A percentile compares a stretch with the other conserved stretches of the same genome.
phyloP scores from a whole-genome alignment of 2,888 invertebrate species.

The Caenorhabditis sulstoni region DNA sequence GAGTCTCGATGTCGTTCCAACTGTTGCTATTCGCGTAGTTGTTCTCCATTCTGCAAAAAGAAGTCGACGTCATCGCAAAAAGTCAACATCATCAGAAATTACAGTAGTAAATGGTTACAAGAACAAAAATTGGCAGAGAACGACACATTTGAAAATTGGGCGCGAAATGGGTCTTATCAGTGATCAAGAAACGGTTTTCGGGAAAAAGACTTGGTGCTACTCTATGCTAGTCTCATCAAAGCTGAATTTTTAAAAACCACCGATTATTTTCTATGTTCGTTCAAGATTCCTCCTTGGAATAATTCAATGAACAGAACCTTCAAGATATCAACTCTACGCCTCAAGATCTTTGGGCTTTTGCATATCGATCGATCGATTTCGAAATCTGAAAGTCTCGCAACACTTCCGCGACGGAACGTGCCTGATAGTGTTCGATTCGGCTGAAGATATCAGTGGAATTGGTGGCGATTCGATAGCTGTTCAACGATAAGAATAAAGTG shows the following conservation, averaged over 20 bases:
- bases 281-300: too few relatives aligned
- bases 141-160: slow-evolving; percentile 10
- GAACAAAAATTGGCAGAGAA: background rate
- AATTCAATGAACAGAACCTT: too few relatives aligned
- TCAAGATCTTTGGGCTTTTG: too few relatives aligned
- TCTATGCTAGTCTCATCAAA: too few relatives aligned
- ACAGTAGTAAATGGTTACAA: too few relatives aligned
- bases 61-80: background rate
- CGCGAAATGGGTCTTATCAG: slow-evolving; percentile 28
- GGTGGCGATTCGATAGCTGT: slow-evolving; percentile 39
- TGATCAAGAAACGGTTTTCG: background rate
- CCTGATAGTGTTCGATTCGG: slow-evolving; percentile 3
- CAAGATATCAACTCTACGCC: too few relatives aligned
- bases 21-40: slow-evolving; percentile 17
- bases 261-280: too few relatives aligned
- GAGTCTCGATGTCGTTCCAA: slow-evolving; percentile 38
- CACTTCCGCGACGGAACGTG: background rate
- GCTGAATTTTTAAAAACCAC: too few relatives aligned
- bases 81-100: background rate
- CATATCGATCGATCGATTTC: too few relatives aligned
- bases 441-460: slow-evolving; percentile 42
- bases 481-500: slow-evolving; percentile 53
- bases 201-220: background rate
- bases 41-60: slow-evolving; percentile 23
- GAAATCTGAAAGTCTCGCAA: background rate